Base-by-base conservation (phyloP, 2,113 vertebrate genomes). In the Spilogale gracilis region DNA sequence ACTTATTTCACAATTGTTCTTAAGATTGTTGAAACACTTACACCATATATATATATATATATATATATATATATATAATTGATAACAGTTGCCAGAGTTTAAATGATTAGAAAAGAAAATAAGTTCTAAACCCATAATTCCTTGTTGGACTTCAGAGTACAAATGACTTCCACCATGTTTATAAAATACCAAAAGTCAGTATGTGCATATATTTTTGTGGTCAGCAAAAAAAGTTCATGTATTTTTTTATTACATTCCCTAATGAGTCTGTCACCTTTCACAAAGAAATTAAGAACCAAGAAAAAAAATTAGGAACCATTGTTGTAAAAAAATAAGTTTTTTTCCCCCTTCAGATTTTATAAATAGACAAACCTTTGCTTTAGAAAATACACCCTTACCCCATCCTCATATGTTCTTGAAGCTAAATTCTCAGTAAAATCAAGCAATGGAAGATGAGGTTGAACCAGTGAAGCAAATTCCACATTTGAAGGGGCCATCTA, bases 311-410 rank as follows among this genome's bases (percentile, higher is more conserved):
- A 73, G 73, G 76, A 80, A 38, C 2, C 45, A 56, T 8, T 32
- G 17, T 21, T 74, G 6, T 23, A 71, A 90, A 73, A 81, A 50
- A 65, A 81, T 60, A 74, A 50, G 3, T 91, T 87, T 92, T 74
- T 95, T 38, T 89, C 0, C 11, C 32, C 54, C 14, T 3, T 18
- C 89, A 63, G 38, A 23, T 86, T 93, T 85, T 58, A 80, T 50
- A 95, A 67, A 45, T 76, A 38, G 67, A 85, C 16, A 95, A 82
- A 94, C 21, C 30, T 76, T 97, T 92, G 76, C 27, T 81, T 95
- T 78, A 67, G 52, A 91, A 89, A 73, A 56, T 78, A 14, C 13
- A 11, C 11, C 16, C 3, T 21, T 2, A 43, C 0, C 38, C 11
- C 38, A 21, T 5, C 6, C 38, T 12, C 23, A 0, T 58, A 25